Conservation (phyloP, 2,888 invertebrate species). For the Papilio gigon region DNA sequence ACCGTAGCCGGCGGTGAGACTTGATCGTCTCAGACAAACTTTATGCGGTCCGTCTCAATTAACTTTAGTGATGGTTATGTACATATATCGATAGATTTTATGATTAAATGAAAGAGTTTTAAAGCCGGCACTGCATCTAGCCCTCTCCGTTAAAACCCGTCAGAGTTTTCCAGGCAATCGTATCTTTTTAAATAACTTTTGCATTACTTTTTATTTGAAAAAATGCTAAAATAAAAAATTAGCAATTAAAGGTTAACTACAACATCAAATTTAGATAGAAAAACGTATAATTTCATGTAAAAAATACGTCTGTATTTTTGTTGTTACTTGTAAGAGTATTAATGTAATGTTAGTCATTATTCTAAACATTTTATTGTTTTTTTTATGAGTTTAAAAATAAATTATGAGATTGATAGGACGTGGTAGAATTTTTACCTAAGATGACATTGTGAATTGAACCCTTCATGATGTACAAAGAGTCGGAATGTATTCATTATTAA, state of each 20-base stretch:
- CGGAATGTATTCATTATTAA: neutral
- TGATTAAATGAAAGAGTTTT: neutral
- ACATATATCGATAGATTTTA: constrained; percentile 45
- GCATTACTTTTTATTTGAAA: too few relatives aligned
- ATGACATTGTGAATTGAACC: neutral
- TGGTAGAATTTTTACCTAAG: neutral
- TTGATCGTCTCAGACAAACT: constrained; percentile 51
- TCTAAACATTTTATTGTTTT: neutral
- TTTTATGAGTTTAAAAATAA: neutral
- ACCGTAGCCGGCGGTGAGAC: constrained; percentile 42
- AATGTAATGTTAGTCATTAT: too few relatives aligned
- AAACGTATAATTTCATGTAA: too few relatives aligned
- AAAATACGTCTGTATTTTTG: too few relatives aligned
- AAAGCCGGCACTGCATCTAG: too few relatives aligned
- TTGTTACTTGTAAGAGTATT: too few relatives aligned
- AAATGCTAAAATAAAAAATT: too few relatives aligned
- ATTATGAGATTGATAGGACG: neutral
- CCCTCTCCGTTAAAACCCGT: too few relatives aligned
- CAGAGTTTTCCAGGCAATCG: too few relatives aligned
- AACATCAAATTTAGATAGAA: too few relatives aligned
- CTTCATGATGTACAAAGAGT: neutral
- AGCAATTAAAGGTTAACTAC: too few relatives aligned
- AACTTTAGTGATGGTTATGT: constrained; percentile 56
- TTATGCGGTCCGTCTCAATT: constrained; percentile 61
- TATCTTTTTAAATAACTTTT: too few relatives aligned